Evolutionary conservation across 1,140 invertebrate species (phyloP).

Genomic region (Drosophila equinoxialis): DNA sequence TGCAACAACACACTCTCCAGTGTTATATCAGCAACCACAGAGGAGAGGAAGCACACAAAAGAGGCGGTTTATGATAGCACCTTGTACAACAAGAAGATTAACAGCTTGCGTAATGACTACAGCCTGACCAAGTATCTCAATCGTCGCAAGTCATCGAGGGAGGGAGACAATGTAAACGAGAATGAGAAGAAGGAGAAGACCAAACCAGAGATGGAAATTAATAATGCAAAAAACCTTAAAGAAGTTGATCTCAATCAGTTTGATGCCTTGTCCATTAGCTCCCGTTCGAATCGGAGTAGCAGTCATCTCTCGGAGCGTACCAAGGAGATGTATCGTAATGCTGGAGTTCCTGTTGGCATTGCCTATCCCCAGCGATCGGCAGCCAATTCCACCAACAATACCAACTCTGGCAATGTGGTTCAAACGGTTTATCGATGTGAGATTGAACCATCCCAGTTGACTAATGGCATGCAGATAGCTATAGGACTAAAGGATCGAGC

Average conservation of each 20-base stretch:
- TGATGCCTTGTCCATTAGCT: conserved; percentile 75
- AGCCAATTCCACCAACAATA: conserved; percentile 37
- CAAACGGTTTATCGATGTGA: conserved; percentile 82
- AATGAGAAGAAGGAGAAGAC: conserved; percentile 41
- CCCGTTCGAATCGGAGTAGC: conserved; percentile 76
- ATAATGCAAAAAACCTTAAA: conserved; percentile 53
- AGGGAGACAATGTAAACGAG: conserved; percentile 17
- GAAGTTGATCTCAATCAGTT: conserved; percentile 74
- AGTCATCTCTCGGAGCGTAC: conserved; percentile 77
- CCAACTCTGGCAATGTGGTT: conserved; percentile 42
- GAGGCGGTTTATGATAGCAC: conserved; percentile 58
- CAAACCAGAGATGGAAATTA: conserved; percentile 42
- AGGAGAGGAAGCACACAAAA: conserved; percentile 38
- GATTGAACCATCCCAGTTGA: conserved; percentile 73
- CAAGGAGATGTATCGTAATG: conserved; percentile 80
- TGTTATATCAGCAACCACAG: conserved; percentile 54
- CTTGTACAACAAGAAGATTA: conserved; percentile 72
- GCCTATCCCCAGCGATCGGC: conserved; percentile 75
- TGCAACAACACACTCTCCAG: conserved; percentile 73
- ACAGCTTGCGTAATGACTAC: conserved; percentile 75
- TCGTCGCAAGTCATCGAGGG: conserved; percentile 56
- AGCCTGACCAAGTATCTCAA: conserved; percentile 81
- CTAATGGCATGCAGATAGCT: conserved; percentile 81
- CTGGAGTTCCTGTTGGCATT: conserved; percentile 76
- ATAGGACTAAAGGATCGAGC: conserved; percentile 78